These are phyloP conservation scores for Anseranas semipalmata DNA, from an alignment of 2,113 vertebrate species.

Conservation along the genomic window DNA sequence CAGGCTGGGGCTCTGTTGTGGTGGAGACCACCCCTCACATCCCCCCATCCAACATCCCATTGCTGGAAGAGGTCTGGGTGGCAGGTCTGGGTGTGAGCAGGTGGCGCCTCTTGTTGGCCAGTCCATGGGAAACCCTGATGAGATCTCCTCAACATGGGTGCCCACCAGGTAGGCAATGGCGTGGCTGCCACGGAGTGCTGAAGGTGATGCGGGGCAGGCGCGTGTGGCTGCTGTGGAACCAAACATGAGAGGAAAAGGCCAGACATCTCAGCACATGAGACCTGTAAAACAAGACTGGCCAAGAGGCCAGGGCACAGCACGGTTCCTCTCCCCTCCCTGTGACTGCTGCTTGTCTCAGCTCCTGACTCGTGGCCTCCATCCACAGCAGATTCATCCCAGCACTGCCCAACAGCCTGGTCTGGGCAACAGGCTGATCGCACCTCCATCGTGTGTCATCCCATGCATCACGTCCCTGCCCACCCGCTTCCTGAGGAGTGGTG, in stretches of 20 bases:
- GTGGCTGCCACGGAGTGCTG: too few relatives aligned
- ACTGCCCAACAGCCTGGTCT: background rate
- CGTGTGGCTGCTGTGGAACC: background rate
- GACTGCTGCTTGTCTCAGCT: background rate
- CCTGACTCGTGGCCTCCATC: background rate
- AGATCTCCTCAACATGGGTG: background rate
- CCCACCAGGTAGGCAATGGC: background rate
- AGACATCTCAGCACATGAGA: background rate
- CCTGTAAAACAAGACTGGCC: background rate
- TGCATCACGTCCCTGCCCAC: background rate
- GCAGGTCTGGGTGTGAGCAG: background rate
- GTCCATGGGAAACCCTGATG: background rate
- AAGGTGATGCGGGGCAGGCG: too few relatives aligned
- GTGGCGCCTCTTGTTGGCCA: background rate
- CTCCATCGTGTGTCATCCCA: background rate
- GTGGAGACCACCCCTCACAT: background rate
- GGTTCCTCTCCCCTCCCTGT: background rate
- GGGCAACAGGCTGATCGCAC: background rate
- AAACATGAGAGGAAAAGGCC: background rate
- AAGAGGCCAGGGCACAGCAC: background rate
- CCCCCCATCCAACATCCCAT: background rate
- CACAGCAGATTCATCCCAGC: background rate
- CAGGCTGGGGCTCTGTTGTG: background rate
- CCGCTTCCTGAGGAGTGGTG: background rate
- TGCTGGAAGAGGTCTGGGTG: background rate